Evolutionary conservation across 2,888 invertebrate genomes (phyloP).

Genomic region (Limnephilus lunatus): DNA sequence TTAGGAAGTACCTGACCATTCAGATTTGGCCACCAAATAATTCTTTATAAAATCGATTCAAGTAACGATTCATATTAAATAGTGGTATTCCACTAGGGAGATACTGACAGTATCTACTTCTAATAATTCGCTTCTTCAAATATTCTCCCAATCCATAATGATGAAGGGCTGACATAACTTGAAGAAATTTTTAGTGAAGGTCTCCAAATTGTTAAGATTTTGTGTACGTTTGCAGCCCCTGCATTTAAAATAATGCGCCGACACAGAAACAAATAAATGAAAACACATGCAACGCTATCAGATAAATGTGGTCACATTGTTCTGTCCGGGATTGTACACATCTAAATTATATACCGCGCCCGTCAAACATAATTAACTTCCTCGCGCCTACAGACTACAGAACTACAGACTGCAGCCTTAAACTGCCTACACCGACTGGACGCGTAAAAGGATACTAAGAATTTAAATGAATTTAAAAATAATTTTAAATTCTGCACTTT

Average conservation of each 20-base stretch:
- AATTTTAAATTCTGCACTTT: neutral
- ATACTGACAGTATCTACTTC: too few species aligned
- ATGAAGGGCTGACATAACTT: too few species aligned
- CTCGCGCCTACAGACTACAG: slow-evolving; percentile 21
- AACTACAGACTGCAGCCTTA: too few species aligned
- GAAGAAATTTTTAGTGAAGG: neutral
- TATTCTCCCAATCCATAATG: too few species aligned
- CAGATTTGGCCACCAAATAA: too few species aligned
- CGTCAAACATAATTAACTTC: slow-evolving; percentile 44
- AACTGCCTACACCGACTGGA: neutral
- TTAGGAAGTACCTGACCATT: too few species aligned
- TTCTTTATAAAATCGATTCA: too few species aligned
- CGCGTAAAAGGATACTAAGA: neutral
- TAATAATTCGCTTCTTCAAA: too few species aligned
- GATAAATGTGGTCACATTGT: slow-evolving; percentile 61
- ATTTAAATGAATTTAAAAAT: neutral
- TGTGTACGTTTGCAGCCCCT: neutral
- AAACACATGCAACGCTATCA: slow-evolving; percentile 43
- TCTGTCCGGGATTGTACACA: slow-evolving; percentile 60
- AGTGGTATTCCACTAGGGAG: too few species aligned
- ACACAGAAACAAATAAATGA: slow-evolving; percentile 46
- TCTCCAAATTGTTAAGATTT: neutral
- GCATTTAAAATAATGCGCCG: slow-evolving; percentile 20
- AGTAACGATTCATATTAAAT: too few species aligned
- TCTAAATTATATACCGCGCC: slow-evolving; percentile 54